Base-by-base conservation (phyloP, 2,888 invertebrate genomes). In the Drosophila algonquin region DNA sequence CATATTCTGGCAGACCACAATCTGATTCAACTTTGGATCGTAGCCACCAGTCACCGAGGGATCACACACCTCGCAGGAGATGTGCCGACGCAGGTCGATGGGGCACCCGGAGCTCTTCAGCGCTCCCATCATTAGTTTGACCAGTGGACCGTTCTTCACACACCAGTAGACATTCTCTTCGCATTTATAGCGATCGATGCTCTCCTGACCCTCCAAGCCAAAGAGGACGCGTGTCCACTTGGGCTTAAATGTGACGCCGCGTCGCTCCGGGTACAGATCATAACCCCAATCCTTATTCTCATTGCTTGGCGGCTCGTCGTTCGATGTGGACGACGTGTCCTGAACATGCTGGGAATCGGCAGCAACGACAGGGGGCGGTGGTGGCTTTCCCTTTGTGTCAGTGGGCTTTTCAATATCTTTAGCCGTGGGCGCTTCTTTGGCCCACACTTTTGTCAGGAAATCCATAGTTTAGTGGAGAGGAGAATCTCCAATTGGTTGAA, bases 21-120 rank as follows among this genome's bases (percentile, higher is more conserved):
- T 95, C 80, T 92, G 91, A 79, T 91, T 91, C 3, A 91, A 76
- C 6, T 89, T 80, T 0, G 92, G 92, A 74, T 92, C 92, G 92
- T 97, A 99, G 16, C 98, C 98, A 30, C 98, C 98, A 85, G 95
- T 97, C 0, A 98, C 97, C 9, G 94, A 93, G 12, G 94, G 92
- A 87, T 96, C 95, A 92, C 99, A 99, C 21, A 96, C 95, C 93
- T 99, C 99, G 93, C 98, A 99, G 0, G 97, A 95, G 78, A 98
- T 95, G 90, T 99, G 98, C 67, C 98, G 94, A 48, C 96, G 93
- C 30, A 98, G 94, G 90, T 98, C 96, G 64, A 98, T 93, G 35
- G 95, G 94, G 92, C 97, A 92, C 1, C 92, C 92, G 0, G 92
- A 92, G 40, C 91, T 91, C 90, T 95, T 96, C 10, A 98, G 92